A percentile compares a stretch with the other conserved stretches of the same genome.
phyloP scores from a whole-genome alignment of 2,888 invertebrate species.

The Epistrophella euchroma region DNA sequence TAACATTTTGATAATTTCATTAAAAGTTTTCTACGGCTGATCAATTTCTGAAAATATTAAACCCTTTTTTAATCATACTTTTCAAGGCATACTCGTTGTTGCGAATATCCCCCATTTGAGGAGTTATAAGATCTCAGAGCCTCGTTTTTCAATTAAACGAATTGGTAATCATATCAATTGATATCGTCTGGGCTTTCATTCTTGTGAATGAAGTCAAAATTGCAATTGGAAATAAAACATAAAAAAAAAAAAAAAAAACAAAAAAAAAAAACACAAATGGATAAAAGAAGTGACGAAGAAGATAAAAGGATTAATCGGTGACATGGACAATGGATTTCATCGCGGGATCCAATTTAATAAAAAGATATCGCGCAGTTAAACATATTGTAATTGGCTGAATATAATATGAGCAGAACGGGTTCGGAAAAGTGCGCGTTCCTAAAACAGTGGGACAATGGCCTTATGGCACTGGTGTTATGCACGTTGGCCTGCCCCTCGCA shows the following conservation, averaged over 20 bases:
- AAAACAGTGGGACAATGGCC: constrained; percentile 66
- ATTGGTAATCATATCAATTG: constrained; percentile 14
- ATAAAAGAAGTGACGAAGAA: constrained; percentile 81
- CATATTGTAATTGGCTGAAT: constrained; percentile 82
- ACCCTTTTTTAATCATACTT: too few species aligned
- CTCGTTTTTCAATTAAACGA: neutral
- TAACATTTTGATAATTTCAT: too few species aligned
- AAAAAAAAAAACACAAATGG: constrained; percentile 54
- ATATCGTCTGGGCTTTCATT: constrained; percentile 25
- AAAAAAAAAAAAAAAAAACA: constrained; percentile 33
- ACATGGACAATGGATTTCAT: constrained; percentile 80
- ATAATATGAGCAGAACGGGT: constrained; percentile 78
- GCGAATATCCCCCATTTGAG: too few species aligned
- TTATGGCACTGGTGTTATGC: constrained; percentile 5
- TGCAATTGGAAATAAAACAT: constrained; percentile 24
- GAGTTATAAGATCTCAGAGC: too few species aligned
- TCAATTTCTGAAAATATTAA: too few species aligned
- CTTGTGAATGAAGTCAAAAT: constrained; percentile 66
- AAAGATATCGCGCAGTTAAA: constrained; percentile 81
- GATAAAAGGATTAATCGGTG: constrained; percentile 83
- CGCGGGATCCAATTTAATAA: constrained; percentile 77
- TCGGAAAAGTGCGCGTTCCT: constrained; percentile 56
- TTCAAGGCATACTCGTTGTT: too few species aligned
- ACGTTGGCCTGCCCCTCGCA: constrained; percentile 70
- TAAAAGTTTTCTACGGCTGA: too few species aligned